Evolutionary conservation across 2,797 vertebrate species (phyloP), one percentile per base, ranked within the genome.

Genomic region (Phoxinus dragarum): DNA sequence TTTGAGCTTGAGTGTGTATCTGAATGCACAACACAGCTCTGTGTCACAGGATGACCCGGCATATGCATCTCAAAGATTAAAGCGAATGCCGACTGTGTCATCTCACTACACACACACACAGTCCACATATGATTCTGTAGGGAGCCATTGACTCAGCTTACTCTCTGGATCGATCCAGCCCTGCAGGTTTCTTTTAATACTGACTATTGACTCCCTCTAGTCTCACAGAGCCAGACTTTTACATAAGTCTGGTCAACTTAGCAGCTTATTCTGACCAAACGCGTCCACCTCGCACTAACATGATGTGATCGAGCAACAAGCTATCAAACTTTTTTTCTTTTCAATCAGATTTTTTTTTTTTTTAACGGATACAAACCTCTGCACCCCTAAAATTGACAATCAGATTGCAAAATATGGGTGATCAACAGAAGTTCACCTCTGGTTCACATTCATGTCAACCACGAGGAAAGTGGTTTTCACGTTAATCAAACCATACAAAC

Each of bases 91-190:
- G 75, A 66, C 17, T 16, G 27, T 71, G 67, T 79, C 16, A 68
- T 72, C 54, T 36, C 27, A 44, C 54, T 67, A 56, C 64, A 66
- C 71, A 73, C 67, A 72, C 27, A 74, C 21, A 69, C 42, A 12
- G 23, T 72, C 61, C 67, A 52, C 34, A 36, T 68, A 84, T 84
- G 86, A 83, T 80, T 80, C 61, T 76, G 82, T 59, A 73, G 86
- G 89, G 74, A 80, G 72, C 88, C 81, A 88, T 84, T 90, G 84
- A 89, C 88, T 89, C 89, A 81, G 71, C 81, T 88, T 87, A 87
- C 87, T 88, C 73, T 23, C 83, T 71, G 23, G 68, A 87, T 90
- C 78, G 68, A 87, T 90, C 36, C 67, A 54, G 68, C 85, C 86
- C 80, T 86, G 83, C 83, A 87, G 87, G 80, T 64, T 87, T 44